These are phyloP conservation scores for Acrossocheilus fasciatus DNA, from an alignment of 2,797 vertebrate genomes.

Conservation along the genomic window DNA sequence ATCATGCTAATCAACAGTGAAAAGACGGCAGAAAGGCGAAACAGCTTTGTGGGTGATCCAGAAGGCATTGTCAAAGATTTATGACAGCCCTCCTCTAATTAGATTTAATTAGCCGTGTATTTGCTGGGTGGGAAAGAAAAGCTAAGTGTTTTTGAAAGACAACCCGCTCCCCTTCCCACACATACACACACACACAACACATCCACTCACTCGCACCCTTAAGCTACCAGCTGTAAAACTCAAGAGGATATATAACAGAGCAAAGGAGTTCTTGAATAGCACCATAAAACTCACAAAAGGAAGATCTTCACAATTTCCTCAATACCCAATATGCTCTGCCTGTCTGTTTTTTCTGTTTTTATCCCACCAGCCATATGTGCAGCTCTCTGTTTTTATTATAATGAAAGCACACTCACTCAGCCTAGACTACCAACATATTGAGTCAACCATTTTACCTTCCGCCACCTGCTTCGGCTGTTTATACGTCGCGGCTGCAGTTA, in stretches of 20 bases:
- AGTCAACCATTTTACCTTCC: slow-evolving; percentile 29
- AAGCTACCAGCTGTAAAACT: slow-evolving; percentile 71
- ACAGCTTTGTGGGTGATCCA: slow-evolving; percentile 64
- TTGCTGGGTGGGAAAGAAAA: slow-evolving; percentile 65
- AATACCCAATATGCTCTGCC: slow-evolving; percentile 66
- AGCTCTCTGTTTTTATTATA: slow-evolving; percentile 36
- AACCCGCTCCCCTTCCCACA: slow-evolving; percentile 47
- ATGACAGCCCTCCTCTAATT: slow-evolving; percentile 70
- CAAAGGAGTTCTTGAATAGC: slow-evolving; percentile 66
- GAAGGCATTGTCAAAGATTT: slow-evolving; percentile 68
- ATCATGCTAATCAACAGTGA: slow-evolving; percentile 41
- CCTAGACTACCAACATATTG: slow-evolving; percentile 13
- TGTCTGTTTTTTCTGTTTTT: slow-evolving; percentile 52
- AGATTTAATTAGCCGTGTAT: slow-evolving; percentile 73
- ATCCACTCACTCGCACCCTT: slow-evolving; percentile 55
- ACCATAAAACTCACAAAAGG: slow-evolving; percentile 74
- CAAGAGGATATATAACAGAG: slow-evolving; percentile 71
- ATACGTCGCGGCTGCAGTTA: background rate
- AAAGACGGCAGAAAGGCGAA: slow-evolving; percentile 31
- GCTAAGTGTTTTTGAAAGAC: slow-evolving; percentile 60
- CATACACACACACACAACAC: slow-evolving; percentile 45
- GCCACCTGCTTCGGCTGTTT: slow-evolving; percentile 38
- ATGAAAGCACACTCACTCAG: slow-evolving; percentile 18
- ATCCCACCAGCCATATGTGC: slow-evolving; percentile 49
- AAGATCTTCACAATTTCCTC: slow-evolving; percentile 64